Conservation (phyloP, 2,113 vertebrate genomes). For the Neodontobutis hainanensis region DNA sequence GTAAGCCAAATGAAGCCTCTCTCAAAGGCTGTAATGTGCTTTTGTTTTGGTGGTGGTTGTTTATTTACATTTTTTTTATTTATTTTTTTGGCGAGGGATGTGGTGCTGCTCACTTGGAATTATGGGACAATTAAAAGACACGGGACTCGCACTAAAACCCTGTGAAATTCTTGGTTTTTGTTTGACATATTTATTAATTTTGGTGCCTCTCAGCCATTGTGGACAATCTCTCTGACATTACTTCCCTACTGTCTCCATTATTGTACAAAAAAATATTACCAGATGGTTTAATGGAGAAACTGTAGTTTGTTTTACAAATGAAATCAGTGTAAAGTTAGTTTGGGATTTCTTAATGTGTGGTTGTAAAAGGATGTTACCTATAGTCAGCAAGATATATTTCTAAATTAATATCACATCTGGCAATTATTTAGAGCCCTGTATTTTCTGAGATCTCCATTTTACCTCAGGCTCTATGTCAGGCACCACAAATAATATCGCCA, state of each 20-base stretch:
- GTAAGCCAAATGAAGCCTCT: constrained; percentile 47
- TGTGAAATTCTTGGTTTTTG: constrained; percentile 32
- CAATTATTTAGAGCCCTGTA: no score
- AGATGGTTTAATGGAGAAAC: constrained; percentile 37
- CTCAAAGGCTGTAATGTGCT: constrained; percentile 52
- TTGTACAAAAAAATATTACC: constrained; percentile 52
- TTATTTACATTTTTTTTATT: not conserved
- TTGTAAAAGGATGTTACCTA: not conserved
- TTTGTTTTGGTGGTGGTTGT: constrained; percentile 63
- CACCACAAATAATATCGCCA: no score
- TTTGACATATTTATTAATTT: constrained; percentile 64
- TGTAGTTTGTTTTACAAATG: constrained; percentile 3
- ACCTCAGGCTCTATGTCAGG: no score
- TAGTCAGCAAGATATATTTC: no score
- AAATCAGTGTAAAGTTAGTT: not conserved
- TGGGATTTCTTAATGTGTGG: constrained; percentile 6
- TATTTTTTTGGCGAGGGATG: constrained; percentile 49
- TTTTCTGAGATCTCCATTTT: no score
- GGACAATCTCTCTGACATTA: not conserved
- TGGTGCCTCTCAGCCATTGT: constrained; percentile 59
- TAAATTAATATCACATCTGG: no score
- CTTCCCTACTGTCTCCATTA: constrained; percentile 36
- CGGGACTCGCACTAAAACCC: constrained; percentile 39
- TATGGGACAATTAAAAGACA: constrained; percentile 48
- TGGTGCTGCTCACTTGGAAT: constrained; percentile 64